A percentile compares a stretch with the other conserved stretches of the same genome.
These are phyloP conservation scores for Pomacea maculata DNA, from an alignment of 1,140 invertebrate species.

Conservation along the genomic window DNA sequence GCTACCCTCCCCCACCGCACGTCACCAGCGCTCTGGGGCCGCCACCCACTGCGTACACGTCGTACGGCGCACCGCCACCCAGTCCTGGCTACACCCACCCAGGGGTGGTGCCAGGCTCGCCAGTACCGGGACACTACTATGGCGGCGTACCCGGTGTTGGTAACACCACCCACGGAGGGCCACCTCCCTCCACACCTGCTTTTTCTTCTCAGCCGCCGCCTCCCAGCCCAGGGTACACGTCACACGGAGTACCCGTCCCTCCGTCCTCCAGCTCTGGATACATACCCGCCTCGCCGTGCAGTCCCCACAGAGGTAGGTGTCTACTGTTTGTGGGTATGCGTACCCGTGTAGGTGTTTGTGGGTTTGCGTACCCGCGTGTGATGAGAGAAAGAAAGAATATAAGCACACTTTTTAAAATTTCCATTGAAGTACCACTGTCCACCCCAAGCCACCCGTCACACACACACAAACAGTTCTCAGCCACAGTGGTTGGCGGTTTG, in stretches of 20 bases:
- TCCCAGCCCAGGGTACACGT: too few relatives aligned
- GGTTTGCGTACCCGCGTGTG: too few relatives aligned
- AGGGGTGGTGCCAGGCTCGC: not conserved
- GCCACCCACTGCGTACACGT: slow-evolving; percentile 9
- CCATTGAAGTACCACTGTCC: not conserved
- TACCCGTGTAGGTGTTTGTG: too few relatives aligned
- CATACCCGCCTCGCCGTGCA: not conserved
- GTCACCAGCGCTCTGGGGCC: slow-evolving; percentile 18
- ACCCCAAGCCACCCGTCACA: not conserved
- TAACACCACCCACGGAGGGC: not conserved
- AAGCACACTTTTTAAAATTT: too few relatives aligned
- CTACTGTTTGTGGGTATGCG: too few relatives aligned
- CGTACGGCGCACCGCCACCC: not conserved
- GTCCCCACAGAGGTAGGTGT: slow-evolving; percentile 13
- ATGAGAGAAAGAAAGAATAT: too few relatives aligned
- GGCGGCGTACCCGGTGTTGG: not conserved
- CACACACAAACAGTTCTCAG: not conserved
- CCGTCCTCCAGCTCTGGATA: slow-evolving; percentile 1
- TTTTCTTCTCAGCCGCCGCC: not conserved
- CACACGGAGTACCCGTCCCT: not conserved
- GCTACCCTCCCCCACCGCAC: slow-evolving; percentile 52
- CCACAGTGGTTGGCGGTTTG: too few relatives aligned
- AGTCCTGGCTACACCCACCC: not conserved
- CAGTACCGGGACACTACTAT: not conserved
- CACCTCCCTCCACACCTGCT: not conserved